These are phyloP conservation scores for Aplochiton taeniatus DNA, from an alignment of 2,797 vertebrate species.

Conservation along the genomic window DNA sequence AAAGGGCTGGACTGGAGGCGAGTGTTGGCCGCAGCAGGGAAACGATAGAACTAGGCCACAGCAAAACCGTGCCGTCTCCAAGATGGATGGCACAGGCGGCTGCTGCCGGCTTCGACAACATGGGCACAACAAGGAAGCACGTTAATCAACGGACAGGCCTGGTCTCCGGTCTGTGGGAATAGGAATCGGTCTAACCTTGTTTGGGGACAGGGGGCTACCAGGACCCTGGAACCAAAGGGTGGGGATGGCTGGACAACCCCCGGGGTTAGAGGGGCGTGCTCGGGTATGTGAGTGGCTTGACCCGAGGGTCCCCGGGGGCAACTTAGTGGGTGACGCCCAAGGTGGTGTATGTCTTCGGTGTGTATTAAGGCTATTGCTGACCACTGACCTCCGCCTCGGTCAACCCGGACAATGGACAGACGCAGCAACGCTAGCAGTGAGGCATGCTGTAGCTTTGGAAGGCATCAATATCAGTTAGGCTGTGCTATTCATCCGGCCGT, in stretches of 20 bases:
- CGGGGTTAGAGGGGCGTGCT: background rate
- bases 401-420: constrained; percentile 18
- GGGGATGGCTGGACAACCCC: no score
- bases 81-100: background rate
- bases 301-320: constrained; percentile 35
- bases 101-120: background rate
- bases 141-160: no score
- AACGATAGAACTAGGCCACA: no score
- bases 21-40: no score
- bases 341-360: constrained; percentile 28
- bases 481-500: no score
- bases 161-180: no score
- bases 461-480: background rate
- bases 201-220: no score
- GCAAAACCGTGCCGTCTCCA: no score
- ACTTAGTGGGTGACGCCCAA: constrained; percentile 67
- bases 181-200: no score
- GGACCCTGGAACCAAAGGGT: no score
- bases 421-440: constrained; percentile 17
- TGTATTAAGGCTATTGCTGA: constrained; percentile 23
- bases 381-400: constrained; percentile 48
- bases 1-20: constrained; percentile 7
- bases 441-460: constrained; percentile 19
- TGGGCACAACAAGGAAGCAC: no score
- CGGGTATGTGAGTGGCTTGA: background rate